Evolutionary conservation across 1,140 invertebrate species (phyloP).

Genomic region (Drosophila grimshawi): DNA sequence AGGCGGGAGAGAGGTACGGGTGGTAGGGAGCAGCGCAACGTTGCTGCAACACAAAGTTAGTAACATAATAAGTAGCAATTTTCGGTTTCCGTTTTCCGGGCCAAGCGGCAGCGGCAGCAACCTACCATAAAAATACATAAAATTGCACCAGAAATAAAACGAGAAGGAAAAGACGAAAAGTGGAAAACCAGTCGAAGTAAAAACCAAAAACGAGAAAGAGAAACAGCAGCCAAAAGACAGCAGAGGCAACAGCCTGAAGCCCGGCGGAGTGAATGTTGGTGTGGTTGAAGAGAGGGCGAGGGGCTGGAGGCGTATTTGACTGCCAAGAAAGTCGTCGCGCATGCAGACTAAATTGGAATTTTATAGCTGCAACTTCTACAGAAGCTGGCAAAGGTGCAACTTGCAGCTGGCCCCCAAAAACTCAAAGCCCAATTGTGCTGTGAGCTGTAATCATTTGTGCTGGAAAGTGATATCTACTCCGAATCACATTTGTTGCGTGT

Average conservation of each 20-base stretch:
- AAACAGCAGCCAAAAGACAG: conserved; percentile 31
- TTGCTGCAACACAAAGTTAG: conserved; percentile 76
- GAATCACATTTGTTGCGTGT: background rate
- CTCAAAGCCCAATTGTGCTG: conserved; percentile 12
- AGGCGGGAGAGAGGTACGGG: background rate
- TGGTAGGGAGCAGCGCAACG: conserved; percentile 19
- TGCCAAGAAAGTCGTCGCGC: conserved; percentile 77
- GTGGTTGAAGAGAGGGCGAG: conserved; percentile 2
- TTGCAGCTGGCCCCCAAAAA: conserved; percentile 8
- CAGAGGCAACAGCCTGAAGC: conserved; percentile 34
- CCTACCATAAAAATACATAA: conserved; percentile 82
- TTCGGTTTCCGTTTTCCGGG: conserved; percentile 81
- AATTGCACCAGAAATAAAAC: conserved; percentile 69
- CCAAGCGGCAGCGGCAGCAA: conserved; percentile 66
- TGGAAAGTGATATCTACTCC: background rate
- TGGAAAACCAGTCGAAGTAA: conserved; percentile 60
- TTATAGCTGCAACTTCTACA: conserved; percentile 70
- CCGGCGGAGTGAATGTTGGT: background rate
- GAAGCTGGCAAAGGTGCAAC: conserved; percentile 56
- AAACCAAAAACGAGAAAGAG: conserved; percentile 24
- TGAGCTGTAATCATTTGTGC: background rate
- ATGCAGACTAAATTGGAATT: conserved; percentile 79
- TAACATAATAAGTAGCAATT: conserved; percentile 83
- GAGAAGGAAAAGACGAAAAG: conserved; percentile 33
- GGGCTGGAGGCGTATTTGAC: conserved; percentile 37